Percentiles rank a stretch among this genome's conserved stretches.
Evolutionary conservation across 2,888 invertebrate genomes (phyloP).

Genomic region (Leptothorax acervorum): DNA sequence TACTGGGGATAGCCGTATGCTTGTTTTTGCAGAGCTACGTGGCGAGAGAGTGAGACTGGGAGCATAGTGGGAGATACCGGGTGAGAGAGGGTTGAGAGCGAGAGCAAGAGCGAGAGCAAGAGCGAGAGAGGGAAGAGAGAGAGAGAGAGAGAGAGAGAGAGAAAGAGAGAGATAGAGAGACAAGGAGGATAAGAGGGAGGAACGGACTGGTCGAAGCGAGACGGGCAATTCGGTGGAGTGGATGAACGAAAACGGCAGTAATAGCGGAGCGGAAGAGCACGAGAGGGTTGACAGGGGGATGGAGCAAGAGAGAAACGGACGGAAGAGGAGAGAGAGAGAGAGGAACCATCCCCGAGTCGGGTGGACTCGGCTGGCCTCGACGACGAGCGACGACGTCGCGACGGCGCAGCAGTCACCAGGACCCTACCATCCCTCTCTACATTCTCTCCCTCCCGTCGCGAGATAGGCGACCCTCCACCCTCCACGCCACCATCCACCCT

Average conservation of each 20-base stretch:
- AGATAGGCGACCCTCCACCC: conserved; percentile 50
- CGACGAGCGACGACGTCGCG: conserved; percentile 72
- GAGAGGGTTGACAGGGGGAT: conserved; percentile 31
- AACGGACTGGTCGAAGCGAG: conserved; percentile 34
- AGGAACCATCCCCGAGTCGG: conserved; percentile 52
- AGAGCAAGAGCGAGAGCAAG: conserved; percentile 33
- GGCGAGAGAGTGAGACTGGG: conserved; percentile 58
- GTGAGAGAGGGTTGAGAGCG: conserved; percentile 39
- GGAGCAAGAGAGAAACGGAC: not conserved
- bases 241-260: conserved; percentile 30
- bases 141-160: conserved; percentile 27
- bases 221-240: conserved; percentile 15
- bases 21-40: conserved; percentile 78
- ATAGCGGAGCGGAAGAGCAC: conserved; percentile 28
- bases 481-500: conserved; percentile 46
- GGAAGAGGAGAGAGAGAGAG: not conserved
- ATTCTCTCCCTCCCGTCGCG: conserved; percentile 54
- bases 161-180: not conserved
- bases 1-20: conserved; percentile 77
- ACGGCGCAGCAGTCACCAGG: conserved; percentile 72
- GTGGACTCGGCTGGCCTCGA: conserved; percentile 60
- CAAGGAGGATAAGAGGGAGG: conserved; percentile 36
- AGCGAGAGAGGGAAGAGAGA: conserved; percentile 28
- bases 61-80: conserved; percentile 36
- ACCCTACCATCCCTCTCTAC: conserved; percentile 69